Evolutionary conservation across 1,140 invertebrate species (phyloP).

Genomic region (Apis mellifera): DNA sequence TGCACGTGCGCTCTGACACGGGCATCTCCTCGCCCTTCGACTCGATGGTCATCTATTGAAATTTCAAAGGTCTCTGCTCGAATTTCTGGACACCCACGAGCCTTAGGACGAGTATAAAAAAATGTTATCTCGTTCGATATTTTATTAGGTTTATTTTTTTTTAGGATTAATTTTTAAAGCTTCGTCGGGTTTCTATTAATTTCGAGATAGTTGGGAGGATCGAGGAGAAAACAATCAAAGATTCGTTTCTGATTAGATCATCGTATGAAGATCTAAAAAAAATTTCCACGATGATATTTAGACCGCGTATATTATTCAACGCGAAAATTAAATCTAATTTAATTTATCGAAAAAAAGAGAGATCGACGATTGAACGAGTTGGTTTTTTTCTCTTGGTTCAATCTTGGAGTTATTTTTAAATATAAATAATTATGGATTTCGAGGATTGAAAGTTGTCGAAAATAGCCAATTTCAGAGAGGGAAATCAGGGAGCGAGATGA

Average conservation of each 20-base stretch:
- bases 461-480: too few species aligned
- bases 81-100: neutral
- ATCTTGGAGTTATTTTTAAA: too few species aligned
- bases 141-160: neutral
- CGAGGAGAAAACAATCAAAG: too few species aligned
- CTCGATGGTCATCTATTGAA: conserved; percentile 31
- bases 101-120: neutral
- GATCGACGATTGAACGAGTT: neutral
- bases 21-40: neutral
- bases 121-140: neutral
- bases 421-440: neutral
- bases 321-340: too few species aligned
- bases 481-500: conserved; percentile 8
- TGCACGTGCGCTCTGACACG: conserved; percentile 50
- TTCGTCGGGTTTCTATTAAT: too few species aligned
- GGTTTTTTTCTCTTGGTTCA: neutral
- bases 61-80: conserved; percentile 14
- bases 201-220: too few species aligned
- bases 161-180: neutral
- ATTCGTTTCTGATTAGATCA: too few species aligned
- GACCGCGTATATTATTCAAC: too few species aligned
- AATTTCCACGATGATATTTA: too few species aligned
- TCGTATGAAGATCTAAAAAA: too few species aligned
- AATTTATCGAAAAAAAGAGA: too few species aligned
- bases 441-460: neutral